A percentile compares a stretch with the other conserved stretches of the same genome.
These are phyloP conservation scores for Chrysemys picta DNA, from an alignment of 2,113 vertebrate species.

Conservation along the genomic window DNA sequence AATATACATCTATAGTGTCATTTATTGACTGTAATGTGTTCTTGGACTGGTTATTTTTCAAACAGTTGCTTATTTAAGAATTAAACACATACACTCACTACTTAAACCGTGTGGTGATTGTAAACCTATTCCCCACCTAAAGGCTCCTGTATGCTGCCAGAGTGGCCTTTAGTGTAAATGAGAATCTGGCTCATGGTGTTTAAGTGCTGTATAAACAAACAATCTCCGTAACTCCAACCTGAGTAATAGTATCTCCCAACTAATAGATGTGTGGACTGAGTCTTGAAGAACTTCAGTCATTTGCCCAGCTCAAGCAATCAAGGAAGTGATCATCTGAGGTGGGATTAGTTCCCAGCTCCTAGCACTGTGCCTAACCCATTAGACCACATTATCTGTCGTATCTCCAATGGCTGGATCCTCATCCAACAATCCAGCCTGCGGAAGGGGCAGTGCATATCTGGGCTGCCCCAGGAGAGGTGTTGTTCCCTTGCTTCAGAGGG, in stretches of 20 bases:
- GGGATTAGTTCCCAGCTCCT: too few relatives aligned
- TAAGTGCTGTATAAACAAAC: background rate
- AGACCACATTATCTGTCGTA: background rate
- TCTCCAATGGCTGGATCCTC: too few relatives aligned
- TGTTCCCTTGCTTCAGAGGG: background rate
- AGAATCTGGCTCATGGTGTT: background rate
- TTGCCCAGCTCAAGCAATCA: background rate
- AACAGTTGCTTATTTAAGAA: background rate
- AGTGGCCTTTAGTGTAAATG: background rate
- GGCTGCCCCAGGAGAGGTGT: background rate
- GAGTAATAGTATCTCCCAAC: background rate
- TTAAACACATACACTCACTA: background rate
- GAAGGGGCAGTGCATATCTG: too few relatives aligned
- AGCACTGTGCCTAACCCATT: too few relatives aligned
- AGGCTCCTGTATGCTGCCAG: background rate
- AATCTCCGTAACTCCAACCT: background rate
- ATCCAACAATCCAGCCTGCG: too few relatives aligned
- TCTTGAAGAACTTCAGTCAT: background rate
- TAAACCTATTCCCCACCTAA: background rate
- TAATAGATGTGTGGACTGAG: background rate
- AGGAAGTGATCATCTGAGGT: too few relatives aligned
- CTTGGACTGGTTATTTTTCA: background rate
- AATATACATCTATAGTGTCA: background rate
- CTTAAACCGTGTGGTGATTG: background rate
- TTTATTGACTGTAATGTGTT: background rate